Evolutionary conservation across 2,888 invertebrate genomes (phyloP).

Genomic region (Bombylius major): DNA sequence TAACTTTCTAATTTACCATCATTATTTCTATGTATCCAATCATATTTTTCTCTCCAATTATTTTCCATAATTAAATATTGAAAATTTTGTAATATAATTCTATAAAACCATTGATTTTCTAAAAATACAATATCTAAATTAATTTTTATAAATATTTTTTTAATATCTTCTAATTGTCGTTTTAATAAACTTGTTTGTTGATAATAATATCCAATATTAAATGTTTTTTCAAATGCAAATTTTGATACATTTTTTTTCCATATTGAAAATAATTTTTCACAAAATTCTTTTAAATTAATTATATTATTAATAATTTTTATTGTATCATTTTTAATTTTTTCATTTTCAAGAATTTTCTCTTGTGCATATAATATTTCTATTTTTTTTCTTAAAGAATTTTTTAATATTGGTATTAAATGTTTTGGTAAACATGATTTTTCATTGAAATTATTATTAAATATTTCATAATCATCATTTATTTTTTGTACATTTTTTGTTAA

Average conservation of each 20-base stretch:
- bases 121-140: constrained; percentile 34
- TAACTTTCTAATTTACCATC: constrained; percentile 26
- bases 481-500: no score
- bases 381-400: constrained; percentile 29
- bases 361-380: constrained; percentile 31
- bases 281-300: constrained; percentile 21
- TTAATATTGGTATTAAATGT: constrained; percentile 16
- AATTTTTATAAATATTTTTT: constrained; percentile 22
- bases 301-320: constrained; percentile 27
- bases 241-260: constrained; percentile 33
- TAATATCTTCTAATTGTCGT: constrained; percentile 20
- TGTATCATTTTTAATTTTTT: constrained; percentile 28
- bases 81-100: constrained; percentile 33
- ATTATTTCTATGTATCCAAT: constrained; percentile 28
- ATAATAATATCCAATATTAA: constrained; percentile 23
- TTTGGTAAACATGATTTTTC: neutral
- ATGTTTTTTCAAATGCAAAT: constrained; percentile 22
- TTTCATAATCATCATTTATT: no score
- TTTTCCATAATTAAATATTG: constrained; percentile 32
- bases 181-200: constrained; percentile 27
- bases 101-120: constrained; percentile 31
- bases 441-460: no score
- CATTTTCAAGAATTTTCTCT: constrained; percentile 27
- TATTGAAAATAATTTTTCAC: constrained; percentile 27
- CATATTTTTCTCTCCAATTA: constrained; percentile 30